Conservation (phyloP, 2,797 vertebrate genomes). For the Liasis olivaceus region DNA sequence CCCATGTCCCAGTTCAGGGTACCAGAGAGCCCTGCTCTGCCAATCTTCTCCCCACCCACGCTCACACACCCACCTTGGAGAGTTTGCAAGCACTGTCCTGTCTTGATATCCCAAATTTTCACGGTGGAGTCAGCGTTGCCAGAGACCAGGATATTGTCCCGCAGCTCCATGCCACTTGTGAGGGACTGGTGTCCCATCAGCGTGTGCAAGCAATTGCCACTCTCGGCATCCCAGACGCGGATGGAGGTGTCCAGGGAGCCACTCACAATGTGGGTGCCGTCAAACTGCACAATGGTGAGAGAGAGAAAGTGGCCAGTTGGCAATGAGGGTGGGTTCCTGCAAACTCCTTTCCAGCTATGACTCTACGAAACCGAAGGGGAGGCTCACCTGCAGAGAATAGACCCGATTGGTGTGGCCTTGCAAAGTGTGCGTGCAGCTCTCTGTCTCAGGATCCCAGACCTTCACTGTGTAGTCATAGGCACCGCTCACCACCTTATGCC, state of each 20-base stretch:
- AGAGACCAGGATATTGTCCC: slow-evolving; percentile 66
- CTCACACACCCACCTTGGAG: slow-evolving; percentile 59
- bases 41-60: too few relatives aligned
- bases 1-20: neutral
- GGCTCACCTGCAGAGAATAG: slow-evolving; percentile 68
- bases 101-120: slow-evolving; percentile 75
- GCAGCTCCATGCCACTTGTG: slow-evolving; percentile 69
- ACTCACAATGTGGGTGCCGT: slow-evolving; percentile 66
- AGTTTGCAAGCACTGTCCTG: slow-evolving; percentile 69
- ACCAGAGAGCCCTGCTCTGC: too few relatives aligned
- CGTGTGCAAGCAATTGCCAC: slow-evolving; percentile 67
- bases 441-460: slow-evolving; percentile 70
- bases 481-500: slow-evolving; percentile 66
- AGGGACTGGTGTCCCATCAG: slow-evolving; percentile 71
- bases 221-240: slow-evolving; percentile 69
- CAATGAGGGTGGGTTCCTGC: too few relatives aligned
- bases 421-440: slow-evolving; percentile 71
- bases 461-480: slow-evolving; percentile 72
- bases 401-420: slow-evolving; percentile 72
- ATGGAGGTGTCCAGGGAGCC: slow-evolving; percentile 70
- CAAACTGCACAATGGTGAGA: slow-evolving; percentile 52
- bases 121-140: slow-evolving; percentile 70
- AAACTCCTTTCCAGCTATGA: neutral
- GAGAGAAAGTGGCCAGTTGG: neutral
- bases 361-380: fast-evolving